Evolutionary conservation across 92 coral and sea anemone genomes (phyloP).

Genomic region (Paramuricea clavata): DNA sequence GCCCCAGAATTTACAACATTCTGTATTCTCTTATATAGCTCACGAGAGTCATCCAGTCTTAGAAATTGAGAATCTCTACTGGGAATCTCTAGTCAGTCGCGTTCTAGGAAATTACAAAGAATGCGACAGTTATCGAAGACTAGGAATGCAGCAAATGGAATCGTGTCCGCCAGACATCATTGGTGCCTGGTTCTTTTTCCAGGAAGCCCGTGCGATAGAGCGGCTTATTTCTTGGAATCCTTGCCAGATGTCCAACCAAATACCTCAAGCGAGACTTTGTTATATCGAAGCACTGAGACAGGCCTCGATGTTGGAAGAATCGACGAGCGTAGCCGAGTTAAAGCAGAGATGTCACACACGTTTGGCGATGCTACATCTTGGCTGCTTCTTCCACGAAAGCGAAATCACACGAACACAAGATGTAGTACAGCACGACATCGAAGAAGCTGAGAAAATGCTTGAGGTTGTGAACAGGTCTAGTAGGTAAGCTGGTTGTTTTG

Average conservation of each 20-base stretch:
- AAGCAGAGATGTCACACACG: constrained; percentile 25
- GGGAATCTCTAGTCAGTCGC: constrained; percentile 28
- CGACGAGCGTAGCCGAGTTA: neutral
- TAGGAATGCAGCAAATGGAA: constrained; percentile 33
- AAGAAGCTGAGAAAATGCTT: constrained; percentile 26
- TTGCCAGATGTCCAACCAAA: neutral
- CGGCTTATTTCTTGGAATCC: neutral
- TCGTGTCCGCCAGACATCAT: constrained; percentile 16
- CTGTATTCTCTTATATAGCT: neutral
- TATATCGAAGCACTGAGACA: constrained; percentile 2
- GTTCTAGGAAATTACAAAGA: neutral
- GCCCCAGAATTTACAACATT: neutral
- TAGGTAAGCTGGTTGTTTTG: neutral
- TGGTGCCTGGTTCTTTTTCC: constrained; percentile 29
- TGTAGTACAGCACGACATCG: neutral
- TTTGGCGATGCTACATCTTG: constrained; percentile 20
- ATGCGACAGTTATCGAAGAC: neutral
- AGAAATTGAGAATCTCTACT: constrained; percentile 25
- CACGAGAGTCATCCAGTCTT: neutral
- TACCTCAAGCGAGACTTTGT: neutral
- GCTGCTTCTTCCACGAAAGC: constrained; percentile 1
- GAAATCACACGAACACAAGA: neutral
- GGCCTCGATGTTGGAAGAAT: constrained; percentile 14
- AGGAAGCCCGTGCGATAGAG: constrained; percentile 28
- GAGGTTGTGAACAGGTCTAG: constrained; percentile 19